Evolutionary conservation across 2,888 invertebrate species (phyloP).

Genomic region (Lasioglossum oenotherae): DNA sequence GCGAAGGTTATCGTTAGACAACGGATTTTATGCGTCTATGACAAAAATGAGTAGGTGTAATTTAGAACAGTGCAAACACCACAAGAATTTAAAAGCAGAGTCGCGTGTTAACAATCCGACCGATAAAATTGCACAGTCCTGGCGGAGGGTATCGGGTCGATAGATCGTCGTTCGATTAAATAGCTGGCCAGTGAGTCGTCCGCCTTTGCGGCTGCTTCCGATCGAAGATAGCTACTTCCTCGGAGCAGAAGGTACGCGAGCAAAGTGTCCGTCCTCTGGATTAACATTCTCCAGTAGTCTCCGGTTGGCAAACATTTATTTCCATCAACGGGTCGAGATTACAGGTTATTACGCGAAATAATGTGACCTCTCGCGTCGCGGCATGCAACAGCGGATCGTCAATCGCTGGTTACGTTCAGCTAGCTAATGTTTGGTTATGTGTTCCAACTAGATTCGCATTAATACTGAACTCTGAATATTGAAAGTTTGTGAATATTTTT

Average conservation of each 20-base stretch:
- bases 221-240: conserved; percentile 21
- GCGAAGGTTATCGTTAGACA: too few relatives aligned
- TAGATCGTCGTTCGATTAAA: conserved; percentile 46
- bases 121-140: conserved; percentile 15
- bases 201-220: conserved; percentile 27
- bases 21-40: too few relatives aligned
- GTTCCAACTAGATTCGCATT: neutral
- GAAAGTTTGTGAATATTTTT: too few relatives aligned
- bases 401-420: conserved; percentile 7
- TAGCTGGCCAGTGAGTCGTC: conserved; percentile 16
- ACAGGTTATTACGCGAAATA: conserved; percentile 10
- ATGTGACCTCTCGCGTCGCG: neutral
- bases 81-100: neutral
- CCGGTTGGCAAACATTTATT: neutral
- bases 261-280: neutral
- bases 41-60: too few relatives aligned
- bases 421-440: neutral
- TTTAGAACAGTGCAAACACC: too few relatives aligned
- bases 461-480: neutral
- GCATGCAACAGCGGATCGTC: neutral
- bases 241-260: neutral
- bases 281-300: conserved; percentile 16
- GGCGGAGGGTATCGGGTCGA: conserved; percentile 19
- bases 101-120: conserved; percentile 19
- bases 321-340: neutral